These are phyloP conservation scores for Melangyna quadrimaculata DNA, from an alignment of 2,888 invertebrate species.

Conservation along the genomic window DNA sequence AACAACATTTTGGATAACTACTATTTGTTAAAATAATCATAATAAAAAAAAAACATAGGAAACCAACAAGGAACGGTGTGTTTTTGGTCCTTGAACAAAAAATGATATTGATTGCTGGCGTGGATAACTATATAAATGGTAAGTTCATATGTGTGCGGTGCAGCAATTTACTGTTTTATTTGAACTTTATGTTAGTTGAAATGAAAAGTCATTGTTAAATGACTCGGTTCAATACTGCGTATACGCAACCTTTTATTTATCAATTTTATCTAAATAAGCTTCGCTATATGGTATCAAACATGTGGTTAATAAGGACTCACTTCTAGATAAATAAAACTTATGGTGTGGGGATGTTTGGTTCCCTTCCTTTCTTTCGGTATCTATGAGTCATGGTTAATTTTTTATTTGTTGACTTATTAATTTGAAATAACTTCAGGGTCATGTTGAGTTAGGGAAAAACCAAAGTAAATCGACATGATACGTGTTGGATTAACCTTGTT, in stretches of 20 bases:
- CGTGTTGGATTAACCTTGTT: neutral
- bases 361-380: neutral
- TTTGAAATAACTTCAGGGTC: constrained; percentile 38
- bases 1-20: constrained; percentile 47
- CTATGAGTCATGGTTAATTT: constrained; percentile 61
- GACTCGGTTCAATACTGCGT: constrained; percentile 45
- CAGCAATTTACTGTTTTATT: neutral
- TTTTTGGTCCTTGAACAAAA: constrained; percentile 74
- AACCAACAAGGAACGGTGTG: constrained; percentile 57
- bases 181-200: neutral
- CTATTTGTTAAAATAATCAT: constrained; percentile 9
- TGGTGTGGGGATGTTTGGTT: neutral
- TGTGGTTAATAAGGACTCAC: constrained; percentile 47
- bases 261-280: neutral
- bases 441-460: neutral
- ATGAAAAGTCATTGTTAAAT: constrained; percentile 6
- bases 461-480: neutral
- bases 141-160: constrained; percentile 71
- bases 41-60: constrained; percentile 44
- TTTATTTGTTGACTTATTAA: constrained; percentile 54
- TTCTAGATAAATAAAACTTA: neutral
- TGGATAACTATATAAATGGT: constrained; percentile 81
- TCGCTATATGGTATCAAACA: constrained; percentile 17
- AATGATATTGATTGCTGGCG: constrained; percentile 81
- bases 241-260: constrained; percentile 54